phyloP scores from a whole-genome alignment of 2,797 vertebrate species.

The Cirrhinus molitorella region DNA sequence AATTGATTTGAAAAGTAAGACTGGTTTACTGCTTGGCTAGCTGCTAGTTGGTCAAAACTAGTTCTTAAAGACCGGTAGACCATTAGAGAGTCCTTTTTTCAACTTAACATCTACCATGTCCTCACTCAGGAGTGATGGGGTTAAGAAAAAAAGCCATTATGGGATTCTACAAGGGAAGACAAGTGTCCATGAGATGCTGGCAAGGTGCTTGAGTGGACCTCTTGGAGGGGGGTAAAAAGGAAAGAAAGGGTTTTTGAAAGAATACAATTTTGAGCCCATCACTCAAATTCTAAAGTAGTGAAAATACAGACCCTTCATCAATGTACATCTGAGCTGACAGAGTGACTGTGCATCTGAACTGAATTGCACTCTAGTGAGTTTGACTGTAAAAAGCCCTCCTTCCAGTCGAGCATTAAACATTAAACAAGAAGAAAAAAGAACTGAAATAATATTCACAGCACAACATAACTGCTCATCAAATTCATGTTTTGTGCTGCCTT shows the following conservation, averaged over 20 bases:
- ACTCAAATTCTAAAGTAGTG: neutral
- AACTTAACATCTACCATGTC: neutral
- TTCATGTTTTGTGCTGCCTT: slow-evolving; percentile 37
- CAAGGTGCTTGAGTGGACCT: neutral
- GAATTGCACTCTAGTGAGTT: neutral
- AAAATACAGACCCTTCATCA: slow-evolving; percentile 4
- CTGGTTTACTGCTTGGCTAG: too few relatives aligned
- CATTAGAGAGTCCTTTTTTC: neutral
- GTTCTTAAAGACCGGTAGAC: too few relatives aligned
- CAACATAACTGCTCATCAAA: slow-evolving; percentile 48
- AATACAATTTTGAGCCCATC: neutral
- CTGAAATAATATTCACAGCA: slow-evolving; percentile 26
- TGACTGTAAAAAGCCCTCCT: slow-evolving; percentile 8
- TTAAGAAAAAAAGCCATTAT: neutral
- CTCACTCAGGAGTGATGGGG: neutral
- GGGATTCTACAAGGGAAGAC: neutral
- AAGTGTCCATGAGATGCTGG: neutral
- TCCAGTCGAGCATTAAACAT: slow-evolving; percentile 31
- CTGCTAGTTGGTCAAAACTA: too few relatives aligned
- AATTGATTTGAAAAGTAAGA: too few relatives aligned
- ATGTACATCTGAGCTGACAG: neutral
- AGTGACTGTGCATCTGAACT: slow-evolving; percentile 6
- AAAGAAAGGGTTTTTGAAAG: neutral
- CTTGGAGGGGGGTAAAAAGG: neutral
- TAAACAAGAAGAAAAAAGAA: neutral